phyloP scores from a whole-genome alignment of 2,797 vertebrate genomes.

The Hapalemur alaotrensis region DNA sequence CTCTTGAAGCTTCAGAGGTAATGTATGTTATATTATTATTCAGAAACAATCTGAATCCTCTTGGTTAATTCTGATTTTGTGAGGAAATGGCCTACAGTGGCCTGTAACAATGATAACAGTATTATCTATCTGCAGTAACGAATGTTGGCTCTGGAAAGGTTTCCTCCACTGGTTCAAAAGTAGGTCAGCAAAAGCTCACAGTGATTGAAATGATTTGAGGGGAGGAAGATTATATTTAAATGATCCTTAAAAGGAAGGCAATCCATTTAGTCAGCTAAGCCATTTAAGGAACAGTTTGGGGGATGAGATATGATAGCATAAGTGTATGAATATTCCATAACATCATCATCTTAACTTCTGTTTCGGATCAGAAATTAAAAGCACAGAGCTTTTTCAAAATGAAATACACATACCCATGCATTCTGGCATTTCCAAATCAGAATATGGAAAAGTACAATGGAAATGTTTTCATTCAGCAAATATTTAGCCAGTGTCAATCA shows the following conservation, averaged over 20 bases:
- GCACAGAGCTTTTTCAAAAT: neutral
- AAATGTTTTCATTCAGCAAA: neutral
- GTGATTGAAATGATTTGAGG: constrained; percentile 43
- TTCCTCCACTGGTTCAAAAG: constrained; percentile 12
- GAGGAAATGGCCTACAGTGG: accelerated
- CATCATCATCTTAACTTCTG: neutral
- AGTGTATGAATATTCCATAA: neutral
- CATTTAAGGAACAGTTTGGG: neutral
- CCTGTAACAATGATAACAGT: too few relatives aligned
- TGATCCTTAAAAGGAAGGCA: constrained; percentile 27
- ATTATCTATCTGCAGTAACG: neutral
- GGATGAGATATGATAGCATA: neutral
- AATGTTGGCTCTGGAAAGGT: neutral
- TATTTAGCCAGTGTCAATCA: too few relatives aligned
- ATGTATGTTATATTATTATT: neutral
- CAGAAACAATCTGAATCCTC: neutral
- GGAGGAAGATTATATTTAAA: constrained; percentile 56
- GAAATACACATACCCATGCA: accelerated
- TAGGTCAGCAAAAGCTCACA: constrained; percentile 32
- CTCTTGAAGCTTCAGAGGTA: neutral
- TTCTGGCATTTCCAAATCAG: neutral
- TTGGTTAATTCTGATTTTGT: neutral
- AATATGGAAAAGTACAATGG: neutral
- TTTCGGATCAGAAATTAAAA: constrained; percentile 34
- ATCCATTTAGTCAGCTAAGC: constrained; percentile 24